Conservation (phyloP, 2,797 vertebrate species). For the Halcyon leucocephala region DNA sequence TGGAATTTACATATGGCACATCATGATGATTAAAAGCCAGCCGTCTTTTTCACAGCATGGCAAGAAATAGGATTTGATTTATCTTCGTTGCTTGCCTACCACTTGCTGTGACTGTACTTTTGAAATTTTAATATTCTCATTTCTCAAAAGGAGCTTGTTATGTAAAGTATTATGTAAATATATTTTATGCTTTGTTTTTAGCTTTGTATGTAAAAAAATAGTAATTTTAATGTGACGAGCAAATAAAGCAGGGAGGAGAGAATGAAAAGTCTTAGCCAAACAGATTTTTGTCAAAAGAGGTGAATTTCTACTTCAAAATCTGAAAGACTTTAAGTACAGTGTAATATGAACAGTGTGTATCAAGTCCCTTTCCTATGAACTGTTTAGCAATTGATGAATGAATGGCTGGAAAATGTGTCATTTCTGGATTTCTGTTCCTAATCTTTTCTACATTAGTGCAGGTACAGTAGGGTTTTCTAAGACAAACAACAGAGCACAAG, state of each 20-base stretch:
- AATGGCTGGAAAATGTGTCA: background rate
- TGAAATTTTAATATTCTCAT: slow-evolving; percentile 82
- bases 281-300: background rate
- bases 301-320: background rate
- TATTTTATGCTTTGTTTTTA: slow-evolving; percentile 65
- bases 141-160: slow-evolving; percentile 77
- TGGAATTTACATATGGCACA: slow-evolving; percentile 83
- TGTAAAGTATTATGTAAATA: slow-evolving; percentile 79
- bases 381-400: background rate
- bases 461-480: background rate
- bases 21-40: slow-evolving; percentile 83
- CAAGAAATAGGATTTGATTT: slow-evolving; percentile 83
- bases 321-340: background rate
- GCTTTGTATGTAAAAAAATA: background rate
- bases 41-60: slow-evolving; percentile 80
- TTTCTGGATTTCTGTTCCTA: background rate
- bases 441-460: background rate
- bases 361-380: background rate
- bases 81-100: slow-evolving; percentile 78
- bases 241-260: slow-evolving; percentile 30
- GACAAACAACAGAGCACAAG: background rate
- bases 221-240: background rate
- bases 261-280: background rate
- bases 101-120: slow-evolving; percentile 81
- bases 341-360: background rate